Base-by-base conservation (phyloP, 2,888 invertebrate species). In the Apamea anceps region DNA sequence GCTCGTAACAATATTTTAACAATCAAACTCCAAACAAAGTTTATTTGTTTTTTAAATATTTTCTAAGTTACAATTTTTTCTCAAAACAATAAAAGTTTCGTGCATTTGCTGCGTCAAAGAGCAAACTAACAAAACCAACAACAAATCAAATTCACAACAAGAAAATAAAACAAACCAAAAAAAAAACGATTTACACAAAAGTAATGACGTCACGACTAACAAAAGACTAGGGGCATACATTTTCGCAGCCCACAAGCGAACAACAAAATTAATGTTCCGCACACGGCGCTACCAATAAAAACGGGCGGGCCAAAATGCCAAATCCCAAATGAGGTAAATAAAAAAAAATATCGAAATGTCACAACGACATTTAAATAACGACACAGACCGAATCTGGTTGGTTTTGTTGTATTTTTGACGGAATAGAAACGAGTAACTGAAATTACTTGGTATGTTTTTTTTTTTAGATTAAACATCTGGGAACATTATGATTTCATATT, bases 201-300 rank as follows among this genome's bases (percentile, higher is more conserved):
- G 79, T 85, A 88, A 88, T 83, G 85, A 87, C 81, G 83, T 88
- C 75, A 82, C 80, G 80, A 71, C 82, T 70, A 89, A 92, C 92
- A 93, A 93, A 89, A 91, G 91, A 89, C 87, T 84, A 81, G 91
- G 91, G 91, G 88, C 91, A 91, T 88, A 91, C 85, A 91, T 91
- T 90, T 88, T 83, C 85, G 88, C 83, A 68, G 87, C 90, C 82
- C 87, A 88, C 89, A 90, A 90, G 83, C 89, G 90, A 91, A 93
- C 91, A 94, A 92, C 94, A 95, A 94, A 96, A 96, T 96, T 96
- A 96, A 96, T 96, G 96, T 96, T 95, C 95, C 96, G 96, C 95
- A 94, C 94, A 95, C 94, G 91, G 91, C 92, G 90, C 91, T 90
- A 91, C 93, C 94, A 93, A 96, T 96, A 96, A 96, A 96, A 95